phyloP scores from a whole-genome alignment of 2,888 invertebrate species.

The Erebia aethiops region DNA sequence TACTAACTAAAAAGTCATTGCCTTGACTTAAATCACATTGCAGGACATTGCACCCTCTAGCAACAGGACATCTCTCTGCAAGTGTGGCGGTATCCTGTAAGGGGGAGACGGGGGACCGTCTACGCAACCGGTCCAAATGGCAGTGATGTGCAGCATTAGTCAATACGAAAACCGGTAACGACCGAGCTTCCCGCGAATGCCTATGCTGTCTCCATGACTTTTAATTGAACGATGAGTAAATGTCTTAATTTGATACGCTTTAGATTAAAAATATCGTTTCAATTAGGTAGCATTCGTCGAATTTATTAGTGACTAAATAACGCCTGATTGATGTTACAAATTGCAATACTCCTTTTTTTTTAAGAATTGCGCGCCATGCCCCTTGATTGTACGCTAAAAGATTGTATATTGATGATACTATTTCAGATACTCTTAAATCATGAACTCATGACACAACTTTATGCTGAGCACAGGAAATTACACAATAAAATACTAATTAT shows the following conservation, averaged over 20 bases:
- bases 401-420: no score
- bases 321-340: no score
- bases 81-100: conserved; percentile 45
- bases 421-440: no score
- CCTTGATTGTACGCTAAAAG: no score
- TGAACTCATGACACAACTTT: not conserved
- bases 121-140: conserved; percentile 66
- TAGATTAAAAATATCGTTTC: not conserved
- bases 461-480: not conserved
- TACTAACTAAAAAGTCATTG: no score
- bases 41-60: not conserved
- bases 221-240: conserved; percentile 45
- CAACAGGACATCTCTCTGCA: conserved; percentile 14
- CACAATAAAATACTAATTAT: not conserved
- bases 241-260: conserved; percentile 41
- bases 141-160: conserved; percentile 65
- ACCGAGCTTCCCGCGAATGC: conserved; percentile 43
- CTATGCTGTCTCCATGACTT: conserved; percentile 44
- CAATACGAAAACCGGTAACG: conserved; percentile 67
- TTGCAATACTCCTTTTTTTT: no score
- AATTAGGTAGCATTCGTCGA: no score
- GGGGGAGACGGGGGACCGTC: conserved; percentile 49
- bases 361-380: no score
- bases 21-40: not conserved
- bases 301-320: no score